Percentiles rank a stretch among this genome's conserved stretches.
phyloP scores from a whole-genome alignment of 2,888 invertebrate genomes.

The Scaptomyza tumidula region DNA sequence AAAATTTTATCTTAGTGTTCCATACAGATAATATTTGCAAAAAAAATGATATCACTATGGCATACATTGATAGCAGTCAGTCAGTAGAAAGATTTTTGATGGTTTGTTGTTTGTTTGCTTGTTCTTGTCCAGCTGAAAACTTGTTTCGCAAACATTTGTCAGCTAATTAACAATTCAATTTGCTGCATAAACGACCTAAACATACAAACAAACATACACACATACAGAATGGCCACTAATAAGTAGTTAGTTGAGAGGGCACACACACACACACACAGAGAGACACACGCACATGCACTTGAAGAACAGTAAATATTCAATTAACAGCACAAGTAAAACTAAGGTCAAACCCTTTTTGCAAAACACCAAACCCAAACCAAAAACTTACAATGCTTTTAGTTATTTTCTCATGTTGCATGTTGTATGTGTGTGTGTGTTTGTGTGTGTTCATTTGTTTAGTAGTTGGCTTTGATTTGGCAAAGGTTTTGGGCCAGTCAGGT shows the following conservation, averaged over 20 bases:
- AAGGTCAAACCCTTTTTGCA: slow-evolving; percentile 54
- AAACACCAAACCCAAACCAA: background rate
- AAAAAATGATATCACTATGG: too few species aligned
- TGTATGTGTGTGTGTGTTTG: background rate
- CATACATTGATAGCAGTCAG: background rate
- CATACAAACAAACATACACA: slow-evolving; percentile 58
- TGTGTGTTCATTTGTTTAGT: slow-evolving; percentile 35
- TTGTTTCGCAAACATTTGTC: slow-evolving; percentile 73
- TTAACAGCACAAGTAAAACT: slow-evolving; percentile 62
- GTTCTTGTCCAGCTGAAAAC: slow-evolving; percentile 42
- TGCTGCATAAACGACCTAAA: slow-evolving; percentile 76
- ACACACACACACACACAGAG: slow-evolving; percentile 27
- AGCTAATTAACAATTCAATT: slow-evolving; percentile 79
- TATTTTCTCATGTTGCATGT: background rate
- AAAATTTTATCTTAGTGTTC: too few species aligned
- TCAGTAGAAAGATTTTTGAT: slow-evolving; percentile 11
- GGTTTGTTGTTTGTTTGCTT: background rate
- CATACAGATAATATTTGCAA: too few species aligned
- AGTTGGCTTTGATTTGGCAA: slow-evolving; percentile 64
- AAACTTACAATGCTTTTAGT: background rate
- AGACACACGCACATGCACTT: slow-evolving; percentile 4
- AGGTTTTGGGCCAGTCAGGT: slow-evolving; percentile 17
- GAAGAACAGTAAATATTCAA: slow-evolving; percentile 70
- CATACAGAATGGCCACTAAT: slow-evolving; percentile 19
- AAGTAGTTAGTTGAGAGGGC: slow-evolving; percentile 43